Conservation (phyloP, 2,113 vertebrate genomes). For the Eurypyga helias region DNA sequence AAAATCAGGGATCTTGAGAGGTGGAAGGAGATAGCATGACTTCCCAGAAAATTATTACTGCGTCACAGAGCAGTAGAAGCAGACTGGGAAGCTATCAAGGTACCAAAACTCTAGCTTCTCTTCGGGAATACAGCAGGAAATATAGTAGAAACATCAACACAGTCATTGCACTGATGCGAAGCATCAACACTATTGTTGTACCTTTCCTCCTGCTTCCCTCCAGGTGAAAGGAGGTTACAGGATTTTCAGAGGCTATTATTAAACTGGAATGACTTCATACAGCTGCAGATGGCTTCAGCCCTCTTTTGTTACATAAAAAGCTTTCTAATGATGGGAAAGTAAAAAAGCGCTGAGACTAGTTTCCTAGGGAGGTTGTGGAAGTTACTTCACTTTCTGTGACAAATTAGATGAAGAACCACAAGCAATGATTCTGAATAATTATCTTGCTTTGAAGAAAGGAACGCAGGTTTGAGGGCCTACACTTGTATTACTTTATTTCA, state of each 20-base stretch:
- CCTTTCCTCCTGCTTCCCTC: constrained; percentile 36
- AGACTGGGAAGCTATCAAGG: background rate
- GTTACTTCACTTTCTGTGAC: background rate
- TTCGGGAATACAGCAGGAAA: constrained; percentile 15
- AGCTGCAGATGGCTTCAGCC: background rate
- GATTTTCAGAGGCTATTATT: background rate
- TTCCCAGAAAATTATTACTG: background rate
- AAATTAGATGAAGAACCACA: background rate
- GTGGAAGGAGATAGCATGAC: background rate
- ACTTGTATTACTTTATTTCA: background rate
- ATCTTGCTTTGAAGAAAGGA: background rate
- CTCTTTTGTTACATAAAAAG: background rate
- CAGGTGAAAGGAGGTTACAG: constrained; percentile 9
- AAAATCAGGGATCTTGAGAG: background rate
- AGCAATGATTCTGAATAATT: background rate
- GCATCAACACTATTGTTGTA: constrained; percentile 38
- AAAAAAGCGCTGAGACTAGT: background rate
- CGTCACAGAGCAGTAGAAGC: background rate
- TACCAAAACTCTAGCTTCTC: background rate
- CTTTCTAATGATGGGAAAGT: background rate
- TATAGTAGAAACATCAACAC: background rate
- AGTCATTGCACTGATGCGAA: background rate
- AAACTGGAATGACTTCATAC: background rate
- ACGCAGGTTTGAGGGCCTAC: background rate
- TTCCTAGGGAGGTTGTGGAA: background rate